Evolutionary conservation across 2,888 invertebrate genomes (phyloP).

Genomic region (Pseudococcus jackbeardsleyi): DNA sequence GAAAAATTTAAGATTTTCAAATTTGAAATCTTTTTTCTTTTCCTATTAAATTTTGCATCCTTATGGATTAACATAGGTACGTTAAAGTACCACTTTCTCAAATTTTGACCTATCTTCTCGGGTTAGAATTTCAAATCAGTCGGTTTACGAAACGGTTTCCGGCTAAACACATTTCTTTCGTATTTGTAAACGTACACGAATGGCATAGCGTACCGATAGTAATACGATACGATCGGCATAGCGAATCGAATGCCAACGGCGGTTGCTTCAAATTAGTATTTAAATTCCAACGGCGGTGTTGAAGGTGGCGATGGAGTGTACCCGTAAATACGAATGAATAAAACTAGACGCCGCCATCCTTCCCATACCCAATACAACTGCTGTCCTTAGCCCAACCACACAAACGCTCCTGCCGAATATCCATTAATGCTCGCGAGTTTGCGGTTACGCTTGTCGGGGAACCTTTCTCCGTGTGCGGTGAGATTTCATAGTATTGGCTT

Average conservation of each 20-base stretch:
- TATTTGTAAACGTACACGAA: too few relatives aligned
- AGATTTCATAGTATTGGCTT: background rate
- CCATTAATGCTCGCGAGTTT: background rate
- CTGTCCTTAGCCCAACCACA: background rate
- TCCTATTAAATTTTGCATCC: too few relatives aligned
- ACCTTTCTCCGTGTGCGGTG: background rate
- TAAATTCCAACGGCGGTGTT: background rate
- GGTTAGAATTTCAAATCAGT: background rate
- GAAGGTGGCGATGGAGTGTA: background rate
- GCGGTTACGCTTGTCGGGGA: background rate
- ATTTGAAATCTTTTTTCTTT: too few relatives aligned
- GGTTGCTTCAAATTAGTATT: background rate
- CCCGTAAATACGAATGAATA: background rate
- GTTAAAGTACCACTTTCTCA: too few relatives aligned
- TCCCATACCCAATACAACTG: too few relatives aligned
- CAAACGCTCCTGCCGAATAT: background rate
- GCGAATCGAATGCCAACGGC: background rate
- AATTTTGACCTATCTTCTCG: background rate
- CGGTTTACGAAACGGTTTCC: background rate
- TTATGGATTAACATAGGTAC: too few relatives aligned
- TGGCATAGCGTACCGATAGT: too few relatives aligned
- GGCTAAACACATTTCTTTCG: background rate
- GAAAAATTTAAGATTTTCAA: too few relatives aligned
- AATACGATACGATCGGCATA: background rate
- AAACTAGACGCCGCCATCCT: too few relatives aligned